Evolutionary conservation across 2,888 invertebrate genomes (phyloP).

Genomic region (Cybosia mesomella): DNA sequence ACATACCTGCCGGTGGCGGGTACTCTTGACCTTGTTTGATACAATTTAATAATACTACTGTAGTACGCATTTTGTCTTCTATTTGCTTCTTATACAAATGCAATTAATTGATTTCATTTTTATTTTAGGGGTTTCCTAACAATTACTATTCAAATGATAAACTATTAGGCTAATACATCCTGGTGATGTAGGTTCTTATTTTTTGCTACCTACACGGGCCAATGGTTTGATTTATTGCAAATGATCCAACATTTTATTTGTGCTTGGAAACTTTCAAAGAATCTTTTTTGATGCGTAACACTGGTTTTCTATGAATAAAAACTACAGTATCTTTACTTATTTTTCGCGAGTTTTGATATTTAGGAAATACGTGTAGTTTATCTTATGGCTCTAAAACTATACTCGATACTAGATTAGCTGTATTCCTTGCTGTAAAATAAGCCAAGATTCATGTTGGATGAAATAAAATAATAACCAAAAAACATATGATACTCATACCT

Average conservation of each 20-base stretch:
- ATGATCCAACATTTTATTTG: slow-evolving; percentile 52
- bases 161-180: slow-evolving; percentile 26
- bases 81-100: no score
- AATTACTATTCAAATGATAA: neutral
- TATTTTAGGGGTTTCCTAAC: neutral
- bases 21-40: neutral
- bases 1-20: no score
- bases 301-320: slow-evolving; percentile 33
- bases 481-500: no score
- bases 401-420: neutral
- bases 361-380: neutral
- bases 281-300: slow-evolving; percentile 20
- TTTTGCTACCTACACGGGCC: slow-evolving; percentile 46
- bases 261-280: slow-evolving; percentile 41
- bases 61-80: no score
- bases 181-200: slow-evolving; percentile 25
- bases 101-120: neutral
- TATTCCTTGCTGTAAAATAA: no score
- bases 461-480: no score
- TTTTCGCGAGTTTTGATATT: neutral
- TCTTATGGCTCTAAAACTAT: neutral
- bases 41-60: neutral
- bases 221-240: slow-evolving; percentile 54
- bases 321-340: slow-evolving; percentile 8
- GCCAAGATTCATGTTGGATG: no score